phyloP scores from a whole-genome alignment of 2,113 vertebrate species.

The human (Homo sapiens) region DNA sequence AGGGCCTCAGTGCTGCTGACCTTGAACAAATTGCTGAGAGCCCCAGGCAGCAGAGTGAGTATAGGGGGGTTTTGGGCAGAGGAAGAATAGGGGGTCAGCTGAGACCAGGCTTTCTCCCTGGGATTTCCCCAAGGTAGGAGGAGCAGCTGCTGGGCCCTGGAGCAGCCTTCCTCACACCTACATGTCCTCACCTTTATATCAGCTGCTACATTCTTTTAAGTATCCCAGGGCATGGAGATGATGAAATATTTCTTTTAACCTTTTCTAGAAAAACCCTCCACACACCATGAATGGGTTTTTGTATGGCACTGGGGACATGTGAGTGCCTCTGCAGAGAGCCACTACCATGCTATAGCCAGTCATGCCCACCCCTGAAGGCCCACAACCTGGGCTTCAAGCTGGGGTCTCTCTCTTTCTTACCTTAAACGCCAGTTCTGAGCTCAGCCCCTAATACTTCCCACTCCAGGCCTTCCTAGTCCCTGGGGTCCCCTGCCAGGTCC shows the following conservation, averaged over 20 bases:
- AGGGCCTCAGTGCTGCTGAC: neutral
- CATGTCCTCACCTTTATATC: neutral
- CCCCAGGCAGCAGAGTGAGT: neutral
- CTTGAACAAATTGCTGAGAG: neutral
- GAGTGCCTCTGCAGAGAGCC: neutral
- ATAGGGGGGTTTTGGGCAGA: neutral
- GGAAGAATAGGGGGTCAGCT: neutral
- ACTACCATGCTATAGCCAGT: neutral
- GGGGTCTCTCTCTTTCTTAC: neutral
- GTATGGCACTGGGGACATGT: neutral
- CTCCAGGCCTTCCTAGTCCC: neutral
- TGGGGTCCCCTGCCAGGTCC: neutral
- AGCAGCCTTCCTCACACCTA: neutral
- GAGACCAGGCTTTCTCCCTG: neutral
- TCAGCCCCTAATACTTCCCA: neutral
- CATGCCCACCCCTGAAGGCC: neutral
- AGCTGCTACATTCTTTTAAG: neutral
- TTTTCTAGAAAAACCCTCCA: slow-evolving; percentile 37
- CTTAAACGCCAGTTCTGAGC: neutral
- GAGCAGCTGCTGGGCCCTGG: neutral
- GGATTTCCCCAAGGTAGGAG: neutral
- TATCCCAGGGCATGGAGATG: neutral
- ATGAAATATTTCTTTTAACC: slow-evolving; percentile 33
- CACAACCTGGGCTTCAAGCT: neutral
- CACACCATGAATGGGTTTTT: slow-evolving; percentile 20